Base-by-base conservation (phyloP, 2,113 vertebrate species). In the Tyto alba region DNA sequence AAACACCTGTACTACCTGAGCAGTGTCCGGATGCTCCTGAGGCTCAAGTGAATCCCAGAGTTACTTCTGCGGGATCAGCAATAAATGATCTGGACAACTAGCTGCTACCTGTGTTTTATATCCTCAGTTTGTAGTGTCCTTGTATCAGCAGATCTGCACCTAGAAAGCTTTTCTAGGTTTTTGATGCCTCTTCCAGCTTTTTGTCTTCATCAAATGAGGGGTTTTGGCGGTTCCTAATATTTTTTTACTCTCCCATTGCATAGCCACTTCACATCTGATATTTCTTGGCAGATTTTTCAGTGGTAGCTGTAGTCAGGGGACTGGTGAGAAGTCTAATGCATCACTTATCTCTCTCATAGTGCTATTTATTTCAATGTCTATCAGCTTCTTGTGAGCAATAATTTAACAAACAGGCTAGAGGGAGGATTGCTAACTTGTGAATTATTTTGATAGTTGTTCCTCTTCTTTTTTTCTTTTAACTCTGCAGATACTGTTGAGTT, bases 251-350 rank as follows among this genome's bases (percentile, higher is more conserved):
- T 93, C 75, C 76, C 72, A 16, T 77, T 74, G 75, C 27, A 25
- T 34, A 82, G 68, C 72, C 72, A 73, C 63, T 92, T 83, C 78
- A 82, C 38, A 75, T 85, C 41, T 85, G 47, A 74, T 91, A 55
- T 78, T 91, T 93, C 79, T 66, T 90, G 82, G 63, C 83, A 84
- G 79, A 38, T 72, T 69, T 90, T 80, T 81, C 90, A 88, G 10
- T 34, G 72, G 92, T 43, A 71, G 85, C 66, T 88, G 53, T 52
- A 94, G 85, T 92, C 90, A 88, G 67, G 85, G 67, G 75, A 82
- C 76, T 57, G 59, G 63, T 88, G 83, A 96, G 79, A 62, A 93
- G 55, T 76, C 85, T 71, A 69, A 88, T 88, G 94, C 75, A 86
- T 92, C 92, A 71, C 88, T 92, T 71, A 34, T 45, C n/a, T 73